A percentile compares a stretch with the other conserved stretches of the same genome.
Evolutionary conservation across 2,113 vertebrate genomes (phyloP).

Genomic region (Protomyctophum bolini): DNA sequence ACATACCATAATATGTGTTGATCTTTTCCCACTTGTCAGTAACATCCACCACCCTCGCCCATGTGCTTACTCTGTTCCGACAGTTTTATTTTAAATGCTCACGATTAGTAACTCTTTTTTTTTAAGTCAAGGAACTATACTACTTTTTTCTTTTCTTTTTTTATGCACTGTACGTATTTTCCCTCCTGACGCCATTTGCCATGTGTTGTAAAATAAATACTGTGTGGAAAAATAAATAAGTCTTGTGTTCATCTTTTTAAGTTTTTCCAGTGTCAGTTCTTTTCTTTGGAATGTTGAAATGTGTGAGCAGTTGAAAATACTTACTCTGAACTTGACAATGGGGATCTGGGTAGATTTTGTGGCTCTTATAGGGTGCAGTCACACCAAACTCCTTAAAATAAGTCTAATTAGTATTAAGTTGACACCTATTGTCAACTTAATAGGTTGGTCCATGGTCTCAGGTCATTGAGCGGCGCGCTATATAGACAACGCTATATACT

Average conservation of each 20-base stretch:
- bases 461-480: too few relatives aligned
- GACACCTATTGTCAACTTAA: too few relatives aligned
- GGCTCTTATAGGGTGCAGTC: too few relatives aligned
- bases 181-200: slow-evolving; percentile 68
- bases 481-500: too few relatives aligned
- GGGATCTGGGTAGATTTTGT: too few relatives aligned
- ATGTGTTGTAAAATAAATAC: slow-evolving; percentile 77
- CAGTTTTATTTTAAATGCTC: slow-evolving; percentile 32
- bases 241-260: slow-evolving; percentile 77
- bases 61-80: slow-evolving; percentile 62
- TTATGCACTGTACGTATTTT: slow-evolving; percentile 58
- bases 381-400: too few relatives aligned
- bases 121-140: slow-evolving; percentile 72
- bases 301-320: neutral
- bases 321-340: too few relatives aligned
- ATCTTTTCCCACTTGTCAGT: slow-evolving; percentile 50
- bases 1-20: slow-evolving; percentile 62
- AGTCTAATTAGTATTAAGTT: too few relatives aligned
- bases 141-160: slow-evolving; percentile 27
- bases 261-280: slow-evolving; percentile 25
- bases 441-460: too few relatives aligned
- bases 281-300: slow-evolving; percentile 2
- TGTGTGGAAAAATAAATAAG: slow-evolving; percentile 75
- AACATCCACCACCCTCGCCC: slow-evolving; percentile 30
- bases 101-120: slow-evolving; percentile 51